Percentiles rank a stretch among this genome's conserved stretches.
These are phyloP conservation scores for Dromiciops gliroides DNA, from an alignment of 2,113 vertebrate genomes.

Conservation along the genomic window DNA sequence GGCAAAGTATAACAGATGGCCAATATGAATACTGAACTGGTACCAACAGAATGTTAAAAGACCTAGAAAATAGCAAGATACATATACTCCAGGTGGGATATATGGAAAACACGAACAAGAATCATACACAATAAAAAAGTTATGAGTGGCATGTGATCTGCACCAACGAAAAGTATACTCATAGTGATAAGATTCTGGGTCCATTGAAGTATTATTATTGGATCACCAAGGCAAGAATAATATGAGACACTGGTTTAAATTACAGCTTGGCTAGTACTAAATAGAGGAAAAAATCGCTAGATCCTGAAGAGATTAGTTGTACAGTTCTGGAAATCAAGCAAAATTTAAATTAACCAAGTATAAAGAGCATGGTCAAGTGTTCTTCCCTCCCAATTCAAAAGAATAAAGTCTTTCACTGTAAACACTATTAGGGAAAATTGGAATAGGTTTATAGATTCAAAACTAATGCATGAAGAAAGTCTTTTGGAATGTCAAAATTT, in stretches of 20 bases:
- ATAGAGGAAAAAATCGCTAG: neutral
- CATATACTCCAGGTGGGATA: too few species aligned
- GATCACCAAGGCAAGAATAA: neutral
- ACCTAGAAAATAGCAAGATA: too few species aligned
- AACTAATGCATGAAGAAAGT: neutral
- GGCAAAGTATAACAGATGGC: too few species aligned
- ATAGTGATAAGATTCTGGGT: too few species aligned
- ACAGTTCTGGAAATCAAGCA: neutral
- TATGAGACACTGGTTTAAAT: neutral
- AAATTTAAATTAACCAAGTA: neutral
- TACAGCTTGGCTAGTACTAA: neutral
- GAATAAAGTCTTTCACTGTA: neutral
- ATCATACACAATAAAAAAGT: too few species aligned
- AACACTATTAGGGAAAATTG: neutral
- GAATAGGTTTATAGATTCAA: neutral
- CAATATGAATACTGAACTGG: too few species aligned
- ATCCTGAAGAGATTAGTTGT: neutral
- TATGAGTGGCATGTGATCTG: too few species aligned
- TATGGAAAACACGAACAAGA: too few species aligned
- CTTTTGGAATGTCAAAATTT: neutral
- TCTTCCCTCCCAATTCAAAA: neutral
- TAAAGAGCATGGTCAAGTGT: neutral
- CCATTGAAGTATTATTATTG: neutral
- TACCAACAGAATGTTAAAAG: too few species aligned
- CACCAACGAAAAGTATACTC: neutral